Base-by-base conservation (phyloP, 2,113 vertebrate species). In the Gavialis gangeticus region DNA sequence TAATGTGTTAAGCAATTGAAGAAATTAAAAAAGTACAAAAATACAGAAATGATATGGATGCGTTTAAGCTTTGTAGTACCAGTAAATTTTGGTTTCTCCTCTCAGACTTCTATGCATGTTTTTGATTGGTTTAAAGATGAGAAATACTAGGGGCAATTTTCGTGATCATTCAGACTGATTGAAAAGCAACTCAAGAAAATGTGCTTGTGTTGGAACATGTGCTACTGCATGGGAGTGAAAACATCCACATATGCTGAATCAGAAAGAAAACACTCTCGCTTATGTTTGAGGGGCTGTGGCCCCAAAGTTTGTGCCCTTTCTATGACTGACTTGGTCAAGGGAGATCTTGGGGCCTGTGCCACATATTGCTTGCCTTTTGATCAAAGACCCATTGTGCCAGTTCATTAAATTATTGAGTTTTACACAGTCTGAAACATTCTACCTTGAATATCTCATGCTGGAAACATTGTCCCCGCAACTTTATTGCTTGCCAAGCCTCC, bases 91-190 rank as follows among this genome's bases (percentile, higher is more conserved):
- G 66, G 80, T 91, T 84, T 56, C 28, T 77, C 22, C 79, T 96
- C 63, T 57, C 19, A 60, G 77, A 11, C 58, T 91, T 90, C 17
- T 79, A 13, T 57, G 25, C 84, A 58, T 87, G 84, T 58, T 58
- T 82, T 89, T 10, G 46, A 3, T 85, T 87, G 82, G 17, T 86
- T n/a, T 63, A 78, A 18, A 14, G 9, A 17, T 91, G 88, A 69
- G 76, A 60, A 88, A 67, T 84, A 84, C 17, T 3, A 24, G 69
- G 6, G 54, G 62, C 0, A 0, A 54, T 84, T 84, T 93, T 92
- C 63, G 75, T 89, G 85, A 89, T 81, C 17, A 83, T 87, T 86
- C 30, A 76, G 54, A 93, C 62, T 82, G 94, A 91, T 79, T 90
- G 46, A 76, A 63, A 84, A 87, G 73, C n/a, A 92, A 3, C 75